Evolutionary conservation across 2,888 invertebrate species (phyloP).

Genomic region (Caenorhabditis becei): DNA sequence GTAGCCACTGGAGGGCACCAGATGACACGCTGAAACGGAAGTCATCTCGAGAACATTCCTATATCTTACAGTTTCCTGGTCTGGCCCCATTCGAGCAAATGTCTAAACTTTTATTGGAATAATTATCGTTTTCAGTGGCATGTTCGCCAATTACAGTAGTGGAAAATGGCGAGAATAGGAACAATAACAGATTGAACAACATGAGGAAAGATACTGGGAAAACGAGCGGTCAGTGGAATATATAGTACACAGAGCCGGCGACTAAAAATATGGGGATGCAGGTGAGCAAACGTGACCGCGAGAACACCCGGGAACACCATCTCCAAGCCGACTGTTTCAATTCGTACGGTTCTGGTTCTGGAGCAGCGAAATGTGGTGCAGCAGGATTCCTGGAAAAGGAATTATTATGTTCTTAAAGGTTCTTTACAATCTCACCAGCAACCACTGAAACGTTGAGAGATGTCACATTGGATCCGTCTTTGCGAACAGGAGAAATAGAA

Average conservation of each 20-base stretch:
- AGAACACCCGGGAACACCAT: slow-evolving; percentile 15
- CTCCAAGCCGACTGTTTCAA: slow-evolving; percentile 51
- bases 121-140: not conserved
- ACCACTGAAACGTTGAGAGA: slow-evolving; percentile 67
- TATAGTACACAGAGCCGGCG: slow-evolving; percentile 47
- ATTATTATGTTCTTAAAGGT: not conserved
- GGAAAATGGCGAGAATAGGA: slow-evolving; percentile 4
- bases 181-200: slow-evolving; percentile 16
- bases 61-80: slow-evolving; percentile 33
- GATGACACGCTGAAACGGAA: slow-evolving; percentile 29
- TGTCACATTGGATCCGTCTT: slow-evolving; percentile 40
- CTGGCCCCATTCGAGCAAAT: slow-evolving; percentile 44
- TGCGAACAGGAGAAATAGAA: slow-evolving; percentile 39
- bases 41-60: not conserved
- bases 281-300: slow-evolving; percentile 49
- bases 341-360: slow-evolving; percentile 52
- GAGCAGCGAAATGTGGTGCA: slow-evolving; percentile 52
- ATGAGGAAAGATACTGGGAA: slow-evolving; percentile 10
- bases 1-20: slow-evolving; percentile 54
- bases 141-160: not conserved
- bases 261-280: slow-evolving; percentile 55
- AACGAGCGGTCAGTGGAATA: slow-evolving; percentile 40
- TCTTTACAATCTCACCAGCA: slow-evolving; percentile 45
- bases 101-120: slow-evolving; percentile 22
- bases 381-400: slow-evolving; percentile 45